phyloP scores from a whole-genome alignment of 2,113 vertebrate species.

The Mormyrus iriodes region DNA sequence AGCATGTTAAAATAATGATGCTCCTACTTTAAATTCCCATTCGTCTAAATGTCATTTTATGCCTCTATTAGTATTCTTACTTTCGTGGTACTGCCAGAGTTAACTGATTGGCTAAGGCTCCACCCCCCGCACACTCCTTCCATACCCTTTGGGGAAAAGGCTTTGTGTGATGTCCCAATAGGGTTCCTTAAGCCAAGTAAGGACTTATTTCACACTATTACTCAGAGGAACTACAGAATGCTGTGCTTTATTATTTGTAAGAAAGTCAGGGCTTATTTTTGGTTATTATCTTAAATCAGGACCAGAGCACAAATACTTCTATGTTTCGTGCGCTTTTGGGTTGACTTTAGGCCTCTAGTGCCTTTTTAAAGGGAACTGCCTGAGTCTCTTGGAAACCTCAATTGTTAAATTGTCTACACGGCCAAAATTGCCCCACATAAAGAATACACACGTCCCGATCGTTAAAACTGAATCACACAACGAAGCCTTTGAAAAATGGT shows the following conservation, averaged over 20 bases:
- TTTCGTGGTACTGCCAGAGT: neutral
- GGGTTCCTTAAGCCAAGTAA: neutral
- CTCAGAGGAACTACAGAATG: neutral
- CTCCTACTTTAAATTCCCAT: neutral
- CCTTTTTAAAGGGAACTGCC: neutral
- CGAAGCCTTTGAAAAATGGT: slow-evolving; percentile 31
- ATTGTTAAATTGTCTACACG: neutral
- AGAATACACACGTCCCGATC: slow-evolving; percentile 27
- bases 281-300: neutral
- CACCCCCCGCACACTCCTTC: neutral
- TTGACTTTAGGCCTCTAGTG: neutral
- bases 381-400: neutral
- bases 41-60: neutral
- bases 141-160: neutral
- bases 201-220: neutral
- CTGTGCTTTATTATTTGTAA: neutral
- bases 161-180: neutral
- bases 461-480: slow-evolving; percentile 32
- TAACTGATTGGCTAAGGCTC: neutral
- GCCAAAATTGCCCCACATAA: neutral
- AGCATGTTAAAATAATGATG: neutral
- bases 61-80: neutral
- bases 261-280: neutral
- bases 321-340: neutral
- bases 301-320: neutral